Conservation (phyloP, 2,113 vertebrate species). For the Callospermophilus lateralis region DNA sequence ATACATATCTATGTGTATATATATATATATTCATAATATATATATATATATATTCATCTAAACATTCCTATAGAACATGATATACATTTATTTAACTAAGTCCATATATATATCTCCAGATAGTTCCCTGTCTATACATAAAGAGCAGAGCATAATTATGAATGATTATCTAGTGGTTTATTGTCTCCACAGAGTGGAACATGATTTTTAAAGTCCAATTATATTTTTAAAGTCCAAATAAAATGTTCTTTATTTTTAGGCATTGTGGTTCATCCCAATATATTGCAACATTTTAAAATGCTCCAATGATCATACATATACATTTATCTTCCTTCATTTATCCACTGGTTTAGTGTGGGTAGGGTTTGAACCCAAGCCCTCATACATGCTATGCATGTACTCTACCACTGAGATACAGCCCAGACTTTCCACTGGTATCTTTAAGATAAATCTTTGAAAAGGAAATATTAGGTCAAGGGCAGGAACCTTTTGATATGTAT, state of each 20-base stretch:
- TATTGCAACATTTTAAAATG: neutral
- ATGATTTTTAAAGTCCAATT: no score
- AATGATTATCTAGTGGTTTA: neutral
- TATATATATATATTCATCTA: no score
- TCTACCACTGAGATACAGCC: neutral
- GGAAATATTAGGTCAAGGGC: neutral
- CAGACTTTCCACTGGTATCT: neutral
- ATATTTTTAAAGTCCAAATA: neutral
- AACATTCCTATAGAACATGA: no score
- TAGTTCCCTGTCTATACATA: neutral
- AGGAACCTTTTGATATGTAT: neutral
- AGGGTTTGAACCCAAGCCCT: neutral
- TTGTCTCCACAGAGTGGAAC: neutral
- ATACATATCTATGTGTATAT: no score
- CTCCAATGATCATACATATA: neutral
- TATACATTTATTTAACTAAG: no score
- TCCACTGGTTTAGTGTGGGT: neutral
- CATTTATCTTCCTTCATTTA: neutral
- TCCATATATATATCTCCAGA: neutral
- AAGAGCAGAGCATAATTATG: neutral
- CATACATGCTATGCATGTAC: no score
- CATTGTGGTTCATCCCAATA: neutral
- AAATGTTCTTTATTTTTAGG: neutral
- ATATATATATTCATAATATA: no score
- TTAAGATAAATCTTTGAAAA: slow-evolving; percentile 22